A percentile compares a stretch with the other conserved stretches of the same genome.
Evolutionary conservation across 2,888 invertebrate species (phyloP).

Genomic region (Bimastos eiseni): DNA sequence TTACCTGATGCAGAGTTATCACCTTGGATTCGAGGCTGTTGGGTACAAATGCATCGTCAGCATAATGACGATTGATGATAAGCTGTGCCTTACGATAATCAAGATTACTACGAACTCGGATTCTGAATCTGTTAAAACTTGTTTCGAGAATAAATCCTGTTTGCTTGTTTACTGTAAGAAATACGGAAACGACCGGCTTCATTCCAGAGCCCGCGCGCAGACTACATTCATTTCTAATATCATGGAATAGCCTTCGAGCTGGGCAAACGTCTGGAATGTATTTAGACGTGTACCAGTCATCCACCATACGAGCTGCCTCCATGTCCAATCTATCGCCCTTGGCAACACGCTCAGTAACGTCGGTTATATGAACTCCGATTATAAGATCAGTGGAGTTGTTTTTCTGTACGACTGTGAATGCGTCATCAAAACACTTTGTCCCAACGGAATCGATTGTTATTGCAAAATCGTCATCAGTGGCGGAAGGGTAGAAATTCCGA

Average conservation of each 20-base stretch:
- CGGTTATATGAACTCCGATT: background rate
- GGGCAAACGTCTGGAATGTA: background rate
- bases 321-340: background rate
- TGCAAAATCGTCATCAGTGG: background rate
- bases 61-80: conserved; percentile 23
- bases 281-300: conserved; percentile 2
- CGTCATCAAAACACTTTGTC: background rate
- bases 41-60: background rate
- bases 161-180: background rate
- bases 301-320: background rate
- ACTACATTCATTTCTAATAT: background rate
- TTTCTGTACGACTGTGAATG: background rate
- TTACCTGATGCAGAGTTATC: background rate
- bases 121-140: background rate
- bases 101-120: background rate
- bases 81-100: conserved; percentile 24
- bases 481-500: background rate
- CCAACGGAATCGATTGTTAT: conserved; percentile 16
- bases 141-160: background rate
- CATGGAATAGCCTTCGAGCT: background rate
- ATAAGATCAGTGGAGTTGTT: background rate
- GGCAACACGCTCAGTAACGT: background rate
- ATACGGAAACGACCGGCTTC: background rate
- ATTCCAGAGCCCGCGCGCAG: background rate
- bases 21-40: background rate